phyloP scores from a whole-genome alignment of 1,140 invertebrate species.

The Tigriopus japonicus region DNA sequence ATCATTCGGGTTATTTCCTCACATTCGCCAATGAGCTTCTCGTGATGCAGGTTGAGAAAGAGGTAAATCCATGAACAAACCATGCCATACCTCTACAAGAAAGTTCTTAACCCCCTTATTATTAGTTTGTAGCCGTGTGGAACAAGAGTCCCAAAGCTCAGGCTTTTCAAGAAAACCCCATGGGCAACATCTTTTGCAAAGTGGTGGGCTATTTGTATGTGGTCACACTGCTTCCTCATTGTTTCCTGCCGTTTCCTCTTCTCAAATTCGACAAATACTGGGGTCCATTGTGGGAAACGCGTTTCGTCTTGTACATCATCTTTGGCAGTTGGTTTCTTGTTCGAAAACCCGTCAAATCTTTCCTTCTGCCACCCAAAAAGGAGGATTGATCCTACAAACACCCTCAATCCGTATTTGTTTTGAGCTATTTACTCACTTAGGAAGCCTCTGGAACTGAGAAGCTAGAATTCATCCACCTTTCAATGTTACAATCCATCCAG shows the following conservation, averaged over 20 bases:
- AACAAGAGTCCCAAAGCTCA: constrained; percentile 21
- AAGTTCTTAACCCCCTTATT: too few relatives aligned
- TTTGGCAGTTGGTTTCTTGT: not conserved
- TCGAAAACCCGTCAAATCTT: too few relatives aligned
- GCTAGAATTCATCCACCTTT: too few relatives aligned
- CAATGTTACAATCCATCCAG: too few relatives aligned
- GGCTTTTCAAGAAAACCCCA: constrained; percentile 19
- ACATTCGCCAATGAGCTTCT: constrained; percentile 80
- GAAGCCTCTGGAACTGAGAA: too few relatives aligned
- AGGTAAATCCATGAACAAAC: too few relatives aligned
- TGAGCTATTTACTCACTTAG: too few relatives aligned
- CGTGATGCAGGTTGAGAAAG: constrained; percentile 66
- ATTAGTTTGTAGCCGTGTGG: constrained; percentile 25
- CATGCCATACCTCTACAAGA: too few relatives aligned
- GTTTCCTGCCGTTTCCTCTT: constrained; percentile 54
- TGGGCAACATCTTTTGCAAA: constrained; percentile 24
- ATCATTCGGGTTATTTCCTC: constrained; percentile 73
- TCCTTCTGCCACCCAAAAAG: too few relatives aligned
- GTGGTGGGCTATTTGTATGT: constrained; percentile 51
- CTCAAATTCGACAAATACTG: constrained; percentile 40
- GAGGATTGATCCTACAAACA: too few relatives aligned
- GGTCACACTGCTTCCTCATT: constrained; percentile 63
- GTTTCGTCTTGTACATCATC: constrained; percentile 15
- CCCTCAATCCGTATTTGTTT: too few relatives aligned
- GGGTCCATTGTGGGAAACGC: constrained; percentile 17